These are phyloP conservation scores for Drosophila bocki DNA, from an alignment of 1,140 invertebrate genomes.

Conservation along the genomic window DNA sequence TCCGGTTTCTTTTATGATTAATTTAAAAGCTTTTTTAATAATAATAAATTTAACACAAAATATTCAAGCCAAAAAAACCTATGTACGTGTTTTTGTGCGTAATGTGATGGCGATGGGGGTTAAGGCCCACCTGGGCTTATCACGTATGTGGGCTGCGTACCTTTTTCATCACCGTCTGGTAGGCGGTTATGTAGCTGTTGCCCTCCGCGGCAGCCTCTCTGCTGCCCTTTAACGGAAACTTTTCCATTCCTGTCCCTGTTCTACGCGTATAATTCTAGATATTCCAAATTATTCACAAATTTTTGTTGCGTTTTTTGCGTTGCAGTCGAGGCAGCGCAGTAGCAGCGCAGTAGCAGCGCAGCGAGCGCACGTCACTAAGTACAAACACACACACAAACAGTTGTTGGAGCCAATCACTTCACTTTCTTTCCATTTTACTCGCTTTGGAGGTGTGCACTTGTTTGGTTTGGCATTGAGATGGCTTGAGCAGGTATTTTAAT, in stretches of 20 bases:
- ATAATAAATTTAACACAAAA: not conserved
- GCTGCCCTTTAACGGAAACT: slow-evolving; percentile 86
- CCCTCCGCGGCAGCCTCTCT: slow-evolving; percentile 81
- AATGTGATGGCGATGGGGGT: slow-evolving; percentile 15
- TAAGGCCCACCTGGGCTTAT: slow-evolving; percentile 37
- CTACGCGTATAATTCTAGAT: slow-evolving; percentile 7
- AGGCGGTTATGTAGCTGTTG: slow-evolving; percentile 85
- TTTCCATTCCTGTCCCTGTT: slow-evolving; percentile 85
- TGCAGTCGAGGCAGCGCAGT: slow-evolving; percentile 51
- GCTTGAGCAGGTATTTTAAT: slow-evolving; percentile 15
- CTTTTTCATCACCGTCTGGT: slow-evolving; percentile 86
- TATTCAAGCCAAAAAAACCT: not conserved
- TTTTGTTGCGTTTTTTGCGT: slow-evolving; percentile 57
- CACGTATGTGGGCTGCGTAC: slow-evolving; percentile 71
- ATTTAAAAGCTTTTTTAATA: not conserved
- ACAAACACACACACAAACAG: slow-evolving; percentile 44
- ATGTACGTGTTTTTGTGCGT: slow-evolving; percentile 10
- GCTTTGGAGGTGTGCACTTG: not conserved
- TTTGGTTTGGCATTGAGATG: slow-evolving; percentile 4
- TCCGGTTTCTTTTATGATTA: not conserved
- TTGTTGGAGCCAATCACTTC: slow-evolving; percentile 38
- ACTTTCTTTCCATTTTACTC: slow-evolving; percentile 56
- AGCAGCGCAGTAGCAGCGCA: slow-evolving; percentile 47
- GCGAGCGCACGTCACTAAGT: slow-evolving; percentile 63
- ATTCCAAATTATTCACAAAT: slow-evolving; percentile 2